Conservation (phyloP, 2,113 vertebrate genomes). For the Lethenteron camtschaticum region DNA sequence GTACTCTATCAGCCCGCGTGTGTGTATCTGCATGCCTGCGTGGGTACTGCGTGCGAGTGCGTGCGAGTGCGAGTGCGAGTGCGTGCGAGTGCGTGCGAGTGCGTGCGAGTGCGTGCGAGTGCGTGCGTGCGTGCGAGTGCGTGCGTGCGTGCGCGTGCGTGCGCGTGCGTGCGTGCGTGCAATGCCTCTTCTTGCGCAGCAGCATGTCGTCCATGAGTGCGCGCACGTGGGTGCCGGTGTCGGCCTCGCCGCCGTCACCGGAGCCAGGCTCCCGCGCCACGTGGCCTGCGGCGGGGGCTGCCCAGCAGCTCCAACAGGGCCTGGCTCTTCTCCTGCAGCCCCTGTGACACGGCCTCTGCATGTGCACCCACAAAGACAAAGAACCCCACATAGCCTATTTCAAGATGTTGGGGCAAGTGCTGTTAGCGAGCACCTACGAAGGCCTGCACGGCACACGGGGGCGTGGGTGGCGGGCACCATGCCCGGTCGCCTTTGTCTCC, state of each 20-base stretch:
- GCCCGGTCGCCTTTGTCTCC: too few relatives aligned
- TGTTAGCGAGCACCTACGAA: background rate
- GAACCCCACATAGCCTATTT: background rate
- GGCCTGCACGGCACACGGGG: too few relatives aligned
- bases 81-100: too few relatives aligned
- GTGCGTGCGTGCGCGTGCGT: too few relatives aligned
- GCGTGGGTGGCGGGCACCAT: too few relatives aligned
- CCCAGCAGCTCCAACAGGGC: conserved; percentile 74
- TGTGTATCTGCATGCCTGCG: too few relatives aligned
- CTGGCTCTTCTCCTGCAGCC: conserved; percentile 72
- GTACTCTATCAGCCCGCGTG: too few relatives aligned
- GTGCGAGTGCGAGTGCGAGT: too few relatives aligned
- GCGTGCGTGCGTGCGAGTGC: too few relatives aligned
- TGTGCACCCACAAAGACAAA: conserved; percentile 2
- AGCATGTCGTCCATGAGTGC: conserved; percentile 96
- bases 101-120: too few relatives aligned
- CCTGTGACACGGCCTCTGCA: conserved; percentile 35
- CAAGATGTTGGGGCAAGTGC: background rate
- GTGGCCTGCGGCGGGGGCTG: conserved; percentile 32
- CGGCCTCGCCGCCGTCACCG: conserved; percentile 42
- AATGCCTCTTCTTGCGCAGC: conserved; percentile 78
- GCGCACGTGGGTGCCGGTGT: conserved; percentile 77
- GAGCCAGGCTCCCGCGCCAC: background rate
- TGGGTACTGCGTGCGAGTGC: too few relatives aligned
- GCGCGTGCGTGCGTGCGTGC: background rate